Base-by-base conservation (phyloP, 2,797 vertebrate genomes). In the Pseudotriccus pelzelni region DNA sequence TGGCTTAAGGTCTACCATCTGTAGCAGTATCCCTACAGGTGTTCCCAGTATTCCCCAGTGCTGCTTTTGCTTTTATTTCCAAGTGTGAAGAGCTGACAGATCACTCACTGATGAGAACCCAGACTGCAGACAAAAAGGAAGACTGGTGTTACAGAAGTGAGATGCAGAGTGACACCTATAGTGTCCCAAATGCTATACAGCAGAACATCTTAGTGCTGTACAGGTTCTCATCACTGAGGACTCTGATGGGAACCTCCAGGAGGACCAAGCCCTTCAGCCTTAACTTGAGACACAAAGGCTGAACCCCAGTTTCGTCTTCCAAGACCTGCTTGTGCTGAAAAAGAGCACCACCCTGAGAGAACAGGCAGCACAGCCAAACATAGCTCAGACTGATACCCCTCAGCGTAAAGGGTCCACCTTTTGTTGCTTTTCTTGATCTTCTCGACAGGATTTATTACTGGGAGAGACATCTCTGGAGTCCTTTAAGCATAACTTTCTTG, bases 381-480 rank as follows among this genome's bases (percentile, higher is more conserved):
- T 0, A 62, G 28, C 62, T 86, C 63, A 30, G 4, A 18, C 6
- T 9, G 68, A 22, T 8, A 2, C 9, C 15, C 46, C 44, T 32
- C 88, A 47, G 37, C 23, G 14, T 4, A 62, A 27, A 53, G 62
- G 7, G 14, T 16, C 30, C 34, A 25, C 44, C 21, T 36, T 4
- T 1, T 2, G 4, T 0, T 10, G 58, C 46, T 64, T 41, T 43
- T 7, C 58, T 12, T 3, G 20, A 14, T 60, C 53, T 46, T 25
- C 24, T 23, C 4, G 0, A 28, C 10, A 0, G 0, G 39, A 9
- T 62, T 46, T 15, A 4, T 39, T 62, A 12, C 36, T 0, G 66
- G 15, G 14, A 56, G 36, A 39, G 16, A 22, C 44, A 14, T 1
- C 4, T 1, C 44, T 19, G 41, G 32, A 70, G 23, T 7, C 12